Evolutionary conservation across 2,113 vertebrate species (phyloP), one percentile per base, ranked within the genome.

Genomic region (western clawed frog (Xenopus tropicalis)): DNA sequence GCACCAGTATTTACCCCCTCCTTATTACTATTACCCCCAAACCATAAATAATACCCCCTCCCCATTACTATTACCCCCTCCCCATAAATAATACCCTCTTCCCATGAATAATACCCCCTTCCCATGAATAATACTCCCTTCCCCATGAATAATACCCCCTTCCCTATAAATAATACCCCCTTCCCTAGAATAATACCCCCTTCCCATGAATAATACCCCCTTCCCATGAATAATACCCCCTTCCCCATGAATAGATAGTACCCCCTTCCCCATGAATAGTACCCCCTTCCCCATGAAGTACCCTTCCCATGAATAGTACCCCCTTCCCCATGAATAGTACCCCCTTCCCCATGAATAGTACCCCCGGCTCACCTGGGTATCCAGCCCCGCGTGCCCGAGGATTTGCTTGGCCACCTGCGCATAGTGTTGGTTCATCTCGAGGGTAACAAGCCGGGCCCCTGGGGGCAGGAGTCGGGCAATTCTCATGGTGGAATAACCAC

Each of bases 401-500:
- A 92, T 77, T 69, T 92, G 85, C 6, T 71, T 81, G 14, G 91
- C 91, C 9, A 90, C 70, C 0, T 52, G 80, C 24, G 88, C 88
- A 19, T 74, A 78, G 51, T 81, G 78, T 0, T 83, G 83, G 74
- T 91, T 91, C 63, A 90, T 90, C 70, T 92, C 89, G 4, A 92
- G 77, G 1, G 89, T 90, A 62, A 88, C 78, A 64, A 92, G 79
- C 11, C 84, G 86, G 29, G 79, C 82, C 2, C 77, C 64, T 43
- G 86, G 85, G 23, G 84, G 82, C 3, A 91, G 85, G 70, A 88
- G 80, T 25, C 79, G 81, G 69, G 87, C 88, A 0, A 91, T 90
- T 21, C 89, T 81, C 57, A 92, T 78, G 0, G 88, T 78, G 1
- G 91, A 90, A 78, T 91, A 92, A 12, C 86, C 91, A 67, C 90